Evolutionary conservation across 1,140 invertebrate genomes (phyloP).

Genomic region (Drosophila kurseongensis): DNA sequence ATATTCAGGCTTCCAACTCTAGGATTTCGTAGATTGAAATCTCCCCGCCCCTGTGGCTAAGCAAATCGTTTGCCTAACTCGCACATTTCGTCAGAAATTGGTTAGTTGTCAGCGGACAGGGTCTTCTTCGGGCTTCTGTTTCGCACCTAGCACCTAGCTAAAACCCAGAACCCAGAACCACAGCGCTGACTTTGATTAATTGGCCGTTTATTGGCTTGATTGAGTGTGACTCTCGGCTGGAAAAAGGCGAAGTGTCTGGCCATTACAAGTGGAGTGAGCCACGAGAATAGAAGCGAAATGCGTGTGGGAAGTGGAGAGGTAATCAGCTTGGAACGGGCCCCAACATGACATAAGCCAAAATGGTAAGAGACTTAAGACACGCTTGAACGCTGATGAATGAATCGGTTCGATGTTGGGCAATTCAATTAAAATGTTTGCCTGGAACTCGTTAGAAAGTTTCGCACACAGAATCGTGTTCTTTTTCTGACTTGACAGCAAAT

Average conservation of each 20-base stretch:
- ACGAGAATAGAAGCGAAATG: slow-evolving; percentile 10
- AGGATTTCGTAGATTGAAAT: slow-evolving; percentile 52
- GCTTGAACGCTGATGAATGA: slow-evolving; percentile 32
- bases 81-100: slow-evolving; percentile 27
- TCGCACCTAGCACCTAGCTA: slow-evolving; percentile 2
- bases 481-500: slow-evolving; percentile 36
- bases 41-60: slow-evolving; percentile 15
- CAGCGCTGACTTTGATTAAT: slow-evolving; percentile 68
- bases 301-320: slow-evolving; percentile 51
- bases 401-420: slow-evolving; percentile 20
- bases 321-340: slow-evolving; percentile 44
- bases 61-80: slow-evolving; percentile 4
- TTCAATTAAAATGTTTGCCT: slow-evolving; percentile 59
- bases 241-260: neutral
- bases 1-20: slow-evolving; percentile 54
- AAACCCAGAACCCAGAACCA: neutral
- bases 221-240: slow-evolving; percentile 30
- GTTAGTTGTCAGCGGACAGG: slow-evolving; percentile 40
- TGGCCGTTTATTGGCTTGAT: slow-evolving; percentile 65
- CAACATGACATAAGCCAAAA: slow-evolving; percentile 76
- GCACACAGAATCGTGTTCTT: slow-evolving; percentile 28
- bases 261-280: slow-evolving; percentile 55
- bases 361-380: slow-evolving; percentile 46
- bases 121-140: slow-evolving; percentile 25
- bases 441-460: slow-evolving; percentile 52